Percentiles rank a stretch among this genome's conserved stretches.
Evolutionary conservation across 2,888 invertebrate genomes (phyloP).

Genomic region (Hedya salicella): DNA sequence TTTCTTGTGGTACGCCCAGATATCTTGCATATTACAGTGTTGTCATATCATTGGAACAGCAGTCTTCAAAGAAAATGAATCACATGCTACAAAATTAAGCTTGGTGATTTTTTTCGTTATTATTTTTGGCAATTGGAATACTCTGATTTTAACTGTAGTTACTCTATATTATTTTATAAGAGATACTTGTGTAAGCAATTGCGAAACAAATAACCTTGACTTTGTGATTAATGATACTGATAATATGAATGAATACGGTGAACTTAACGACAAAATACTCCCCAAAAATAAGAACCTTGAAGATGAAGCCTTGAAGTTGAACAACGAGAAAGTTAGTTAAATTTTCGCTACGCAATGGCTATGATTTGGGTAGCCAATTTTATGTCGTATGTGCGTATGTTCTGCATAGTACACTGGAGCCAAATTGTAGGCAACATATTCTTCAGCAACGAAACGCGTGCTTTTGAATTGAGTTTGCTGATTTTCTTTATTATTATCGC

Average conservation of each 20-base stretch:
- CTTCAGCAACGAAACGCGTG: slow-evolving; percentile 52
- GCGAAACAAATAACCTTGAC: neutral
- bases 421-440: slow-evolving; percentile 60
- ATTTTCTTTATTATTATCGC: slow-evolving; percentile 58
- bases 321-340: neutral
- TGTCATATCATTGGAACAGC: slow-evolving; percentile 10
- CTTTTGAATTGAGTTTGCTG: slow-evolving; percentile 51
- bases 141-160: slow-evolving; percentile 8
- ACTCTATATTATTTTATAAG: slow-evolving; percentile 2
- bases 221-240: neutral
- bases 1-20: slow-evolving; percentile 7
- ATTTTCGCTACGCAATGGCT: neutral
- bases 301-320: too few relatives aligned
- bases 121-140: neutral
- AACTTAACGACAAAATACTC: too few relatives aligned
- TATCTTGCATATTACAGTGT: slow-evolving; percentile 13
- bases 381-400: slow-evolving; percentile 60
- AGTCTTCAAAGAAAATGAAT: slow-evolving; percentile 15
- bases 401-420: slow-evolving; percentile 67
- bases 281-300: too few relatives aligned
- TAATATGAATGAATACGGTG: neutral
- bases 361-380: neutral
- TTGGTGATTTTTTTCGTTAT: slow-evolving; percentile 11
- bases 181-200: neutral
- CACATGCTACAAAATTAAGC: slow-evolving; percentile 5